Evolutionary conservation across 2,888 invertebrate genomes (phyloP).

Genomic region (Tenthredo mesomela): DNA sequence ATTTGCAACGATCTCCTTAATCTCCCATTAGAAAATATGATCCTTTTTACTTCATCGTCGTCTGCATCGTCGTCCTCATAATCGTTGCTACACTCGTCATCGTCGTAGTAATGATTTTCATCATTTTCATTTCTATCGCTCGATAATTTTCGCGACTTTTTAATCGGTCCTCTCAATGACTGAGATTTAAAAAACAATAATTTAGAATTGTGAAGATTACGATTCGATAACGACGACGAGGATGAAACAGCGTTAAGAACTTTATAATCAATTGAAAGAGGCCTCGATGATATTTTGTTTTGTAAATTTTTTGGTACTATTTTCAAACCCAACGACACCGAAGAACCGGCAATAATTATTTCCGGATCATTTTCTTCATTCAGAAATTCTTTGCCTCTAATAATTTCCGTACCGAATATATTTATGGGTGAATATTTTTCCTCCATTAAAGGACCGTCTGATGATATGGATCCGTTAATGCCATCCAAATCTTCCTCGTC

Average conservation of each 20-base stretch:
- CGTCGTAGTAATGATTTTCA: not conserved
- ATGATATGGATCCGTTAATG: slow-evolving; percentile 46
- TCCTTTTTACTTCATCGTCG: slow-evolving; percentile 13
- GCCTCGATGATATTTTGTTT: not conserved
- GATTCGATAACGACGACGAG: not conserved
- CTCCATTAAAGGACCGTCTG: slow-evolving; percentile 45
- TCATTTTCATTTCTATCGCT: too few relatives aligned
- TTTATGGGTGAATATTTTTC: not conserved
- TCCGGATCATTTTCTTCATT: slow-evolving; percentile 54
- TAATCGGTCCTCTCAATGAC: not conserved
- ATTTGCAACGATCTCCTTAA: slow-evolving; percentile 27
- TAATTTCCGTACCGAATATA: not conserved
- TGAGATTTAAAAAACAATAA: not conserved
- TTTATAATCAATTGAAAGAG: not conserved
- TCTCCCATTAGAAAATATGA: not conserved
- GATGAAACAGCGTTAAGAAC: not conserved
- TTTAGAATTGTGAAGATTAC: not conserved
- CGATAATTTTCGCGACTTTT: not conserved
- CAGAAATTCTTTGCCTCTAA: slow-evolving; percentile 58
- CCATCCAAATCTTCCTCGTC: slow-evolving; percentile 48
- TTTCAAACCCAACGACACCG: not conserved
- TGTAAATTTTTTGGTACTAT: not conserved
- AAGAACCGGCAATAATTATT: not conserved
- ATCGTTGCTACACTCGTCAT: not conserved
- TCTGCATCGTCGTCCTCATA: not conserved